Percentiles rank a stretch among this genome's conserved stretches.
These are phyloP conservation scores for Halcyon malimbica DNA, from an alignment of 2,113 vertebrate species.

Conservation along the genomic window DNA sequence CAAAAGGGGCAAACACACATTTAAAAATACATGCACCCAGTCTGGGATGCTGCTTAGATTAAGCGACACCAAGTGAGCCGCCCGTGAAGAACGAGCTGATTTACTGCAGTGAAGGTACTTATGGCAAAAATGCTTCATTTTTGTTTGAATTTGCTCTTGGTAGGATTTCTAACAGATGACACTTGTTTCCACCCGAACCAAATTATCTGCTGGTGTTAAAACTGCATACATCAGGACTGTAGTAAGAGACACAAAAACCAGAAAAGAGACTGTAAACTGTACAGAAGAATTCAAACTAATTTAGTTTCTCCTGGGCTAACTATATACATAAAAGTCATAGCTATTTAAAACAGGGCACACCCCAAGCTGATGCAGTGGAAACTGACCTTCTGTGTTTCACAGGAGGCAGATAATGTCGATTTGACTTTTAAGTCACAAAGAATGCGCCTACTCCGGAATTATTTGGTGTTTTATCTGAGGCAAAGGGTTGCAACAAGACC, in stretches of 20 bases:
- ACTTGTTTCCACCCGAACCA: not conserved
- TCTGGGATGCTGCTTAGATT: not conserved
- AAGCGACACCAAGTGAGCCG: rapidly evolving
- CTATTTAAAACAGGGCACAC: not conserved
- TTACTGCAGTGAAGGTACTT: not conserved
- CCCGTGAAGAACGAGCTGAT: not conserved
- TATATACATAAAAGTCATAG: not conserved
- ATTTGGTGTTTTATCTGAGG: not conserved
- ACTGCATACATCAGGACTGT: not conserved
- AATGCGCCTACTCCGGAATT: rapidly evolving
- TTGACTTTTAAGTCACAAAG: not conserved
- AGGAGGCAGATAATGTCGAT: not conserved
- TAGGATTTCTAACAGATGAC: not conserved
- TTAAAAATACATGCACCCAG: rapidly evolving
- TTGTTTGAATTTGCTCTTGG: not conserved
- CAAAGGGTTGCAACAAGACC: not conserved
- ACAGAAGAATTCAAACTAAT: not conserved
- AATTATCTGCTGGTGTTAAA: not conserved
- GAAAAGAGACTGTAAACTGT: not conserved
- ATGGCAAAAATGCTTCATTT: not conserved
- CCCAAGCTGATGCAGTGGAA: not conserved
- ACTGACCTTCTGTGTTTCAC: not conserved
- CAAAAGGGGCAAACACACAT: not conserved
- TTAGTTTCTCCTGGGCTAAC: not conserved
- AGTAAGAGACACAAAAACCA: not conserved